Conservation (phyloP, 2,888 invertebrate species). For the Hyposoter dolosus region DNA sequence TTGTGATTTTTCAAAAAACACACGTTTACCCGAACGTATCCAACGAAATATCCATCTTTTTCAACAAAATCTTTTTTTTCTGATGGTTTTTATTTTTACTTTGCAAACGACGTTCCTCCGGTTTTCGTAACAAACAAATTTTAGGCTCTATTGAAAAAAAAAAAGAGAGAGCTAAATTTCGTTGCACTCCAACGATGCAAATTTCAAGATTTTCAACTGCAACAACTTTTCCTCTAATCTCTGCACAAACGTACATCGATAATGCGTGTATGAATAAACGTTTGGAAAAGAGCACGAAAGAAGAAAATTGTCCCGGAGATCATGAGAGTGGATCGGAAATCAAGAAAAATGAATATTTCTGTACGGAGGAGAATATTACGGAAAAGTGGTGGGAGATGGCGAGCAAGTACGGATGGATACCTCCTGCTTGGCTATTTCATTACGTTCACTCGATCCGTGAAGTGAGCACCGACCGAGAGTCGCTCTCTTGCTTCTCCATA, state of each 20-base stretch:
- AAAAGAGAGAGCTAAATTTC: not conserved
- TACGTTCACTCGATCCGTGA: slow-evolving; percentile 78
- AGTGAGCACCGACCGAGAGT: slow-evolving; percentile 64
- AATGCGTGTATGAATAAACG: not conserved
- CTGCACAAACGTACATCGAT: not conserved
- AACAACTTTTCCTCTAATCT: not conserved
- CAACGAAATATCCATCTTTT: too few relatives aligned
- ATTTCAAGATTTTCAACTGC: not conserved
- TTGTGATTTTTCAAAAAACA: too few relatives aligned
- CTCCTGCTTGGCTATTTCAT: slow-evolving; percentile 75
- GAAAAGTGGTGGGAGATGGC: slow-evolving; percentile 60
- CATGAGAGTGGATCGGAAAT: slow-evolving; percentile 34
- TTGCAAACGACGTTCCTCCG: too few relatives aligned
- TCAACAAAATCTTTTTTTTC: too few relatives aligned
- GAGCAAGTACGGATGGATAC: slow-evolving; percentile 65
- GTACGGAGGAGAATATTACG: slow-evolving; percentile 32
- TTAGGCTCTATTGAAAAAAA: not conserved
- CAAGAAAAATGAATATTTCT: slow-evolving; percentile 33
- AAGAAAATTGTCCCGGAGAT: slow-evolving; percentile 54
- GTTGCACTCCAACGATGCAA: not conserved
- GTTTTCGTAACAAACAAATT: not conserved
- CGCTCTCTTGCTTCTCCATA: slow-evolving; percentile 8
- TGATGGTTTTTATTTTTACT: not conserved
- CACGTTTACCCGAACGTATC: too few relatives aligned
- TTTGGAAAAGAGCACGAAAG: slow-evolving; percentile 1